phyloP scores from a whole-genome alignment of 1,140 invertebrate genomes.

The Pseudomyrmex pallidus region DNA sequence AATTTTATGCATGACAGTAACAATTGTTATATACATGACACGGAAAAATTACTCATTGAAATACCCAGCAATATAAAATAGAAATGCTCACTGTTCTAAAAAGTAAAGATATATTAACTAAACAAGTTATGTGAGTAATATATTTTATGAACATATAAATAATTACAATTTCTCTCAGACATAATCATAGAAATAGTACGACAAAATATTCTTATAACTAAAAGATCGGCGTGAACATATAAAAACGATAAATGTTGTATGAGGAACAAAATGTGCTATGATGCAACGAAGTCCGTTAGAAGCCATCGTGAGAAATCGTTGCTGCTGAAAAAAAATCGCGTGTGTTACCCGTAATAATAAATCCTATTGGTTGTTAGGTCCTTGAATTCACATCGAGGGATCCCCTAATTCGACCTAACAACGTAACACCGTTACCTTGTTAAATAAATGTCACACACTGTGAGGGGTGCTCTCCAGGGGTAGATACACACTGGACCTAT shows the following conservation, averaged over 20 bases:
- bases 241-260: background rate
- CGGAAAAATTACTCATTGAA: no score
- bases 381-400: constrained; percentile 73
- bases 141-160: background rate
- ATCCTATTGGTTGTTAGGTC: constrained; percentile 81
- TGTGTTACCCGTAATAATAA: constrained; percentile 71
- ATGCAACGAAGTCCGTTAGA: constrained; percentile 65
- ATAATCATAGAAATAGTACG: background rate
- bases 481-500: constrained; percentile 60
- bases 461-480: constrained; percentile 74
- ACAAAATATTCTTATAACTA: background rate
- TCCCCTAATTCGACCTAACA: constrained; percentile 80
- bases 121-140: background rate
- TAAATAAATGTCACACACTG: constrained; percentile 81
- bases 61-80: no score
- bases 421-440: constrained; percentile 81
- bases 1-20: no score
- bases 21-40: no score
- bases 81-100: background rate
- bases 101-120: background rate
- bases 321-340: constrained; percentile 63
- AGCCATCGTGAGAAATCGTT: constrained; percentile 64
- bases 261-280: constrained; percentile 20
- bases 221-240: background rate
- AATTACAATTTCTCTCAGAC: background rate